Percentiles rank a stretch among this genome's conserved stretches.
Conservation (phyloP, 2,113 vertebrate genomes). For the Suncus etruscus region DNA sequence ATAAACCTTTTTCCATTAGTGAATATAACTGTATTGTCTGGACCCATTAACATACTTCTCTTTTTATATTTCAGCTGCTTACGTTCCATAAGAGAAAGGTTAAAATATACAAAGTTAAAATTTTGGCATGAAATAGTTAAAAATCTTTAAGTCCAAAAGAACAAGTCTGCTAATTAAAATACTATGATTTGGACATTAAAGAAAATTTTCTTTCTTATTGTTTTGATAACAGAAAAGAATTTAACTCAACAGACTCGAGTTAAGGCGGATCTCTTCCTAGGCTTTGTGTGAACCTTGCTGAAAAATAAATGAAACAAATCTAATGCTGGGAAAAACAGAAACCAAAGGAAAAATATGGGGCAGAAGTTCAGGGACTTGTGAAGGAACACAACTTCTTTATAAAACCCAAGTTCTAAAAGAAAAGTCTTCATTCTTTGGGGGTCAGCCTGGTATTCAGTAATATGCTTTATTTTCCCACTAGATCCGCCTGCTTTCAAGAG, state of each 20-base stretch:
- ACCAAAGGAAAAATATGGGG: not conserved
- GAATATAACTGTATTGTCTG: not conserved
- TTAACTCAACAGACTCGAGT: conserved; percentile 12
- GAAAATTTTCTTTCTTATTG: conserved; percentile 52
- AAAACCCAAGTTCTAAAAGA: conserved; percentile 7
- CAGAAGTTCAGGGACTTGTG: not conserved
- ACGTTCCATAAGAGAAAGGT: conserved; percentile 45
- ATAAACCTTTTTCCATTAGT: conserved; percentile 5
- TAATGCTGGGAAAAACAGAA: not conserved
- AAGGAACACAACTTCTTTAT: not conserved
- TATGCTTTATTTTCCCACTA: conserved; percentile 43
- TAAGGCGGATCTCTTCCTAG: conserved; percentile 16
- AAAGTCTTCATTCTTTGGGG: not conserved
- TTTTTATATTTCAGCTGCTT: conserved; percentile 18
- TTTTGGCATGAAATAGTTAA: not conserved
- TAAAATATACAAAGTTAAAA: conserved; percentile 45
- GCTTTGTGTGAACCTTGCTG: not conserved
- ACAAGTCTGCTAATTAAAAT: conserved; percentile 39
- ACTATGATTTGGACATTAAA: not conserved
- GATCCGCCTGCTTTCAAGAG: conserved; percentile 66
- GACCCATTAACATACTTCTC: not conserved
- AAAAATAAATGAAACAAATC: not conserved
- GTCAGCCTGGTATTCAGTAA: conserved; percentile 22
- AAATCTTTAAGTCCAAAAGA: conserved; percentile 46
- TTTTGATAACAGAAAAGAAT: conserved; percentile 24